Conservation (phyloP, 2,888 invertebrate species). For the Formica aserva region DNA sequence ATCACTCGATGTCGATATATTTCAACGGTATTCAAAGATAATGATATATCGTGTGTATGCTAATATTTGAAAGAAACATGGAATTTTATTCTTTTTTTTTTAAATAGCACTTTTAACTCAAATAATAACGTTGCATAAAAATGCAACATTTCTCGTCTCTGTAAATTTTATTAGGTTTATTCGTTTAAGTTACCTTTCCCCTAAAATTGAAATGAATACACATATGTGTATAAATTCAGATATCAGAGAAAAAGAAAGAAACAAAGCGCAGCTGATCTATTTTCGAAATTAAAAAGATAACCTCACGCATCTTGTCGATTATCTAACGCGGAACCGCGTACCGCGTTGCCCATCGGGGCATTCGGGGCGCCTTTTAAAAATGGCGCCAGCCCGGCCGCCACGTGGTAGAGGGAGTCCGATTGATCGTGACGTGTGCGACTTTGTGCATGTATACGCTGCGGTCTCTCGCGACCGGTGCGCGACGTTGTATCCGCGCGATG, state of each 20-base stretch:
- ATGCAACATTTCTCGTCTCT: too few species aligned
- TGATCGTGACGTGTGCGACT: background rate
- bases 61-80: background rate
- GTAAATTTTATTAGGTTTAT: background rate
- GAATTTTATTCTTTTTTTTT: background rate
- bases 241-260: background rate
- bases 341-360: too few species aligned
- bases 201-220: background rate
- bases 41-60: too few species aligned
- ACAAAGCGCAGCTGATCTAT: background rate
- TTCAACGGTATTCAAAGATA: background rate
- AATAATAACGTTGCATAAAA: too few species aligned
- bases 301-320: background rate
- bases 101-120: background rate
- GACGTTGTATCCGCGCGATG: conserved; percentile 71
- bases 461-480: conserved; percentile 55
- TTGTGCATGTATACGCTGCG: conserved; percentile 55
- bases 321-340: background rate
- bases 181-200: background rate
- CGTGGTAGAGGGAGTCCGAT: background rate
- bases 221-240: background rate
- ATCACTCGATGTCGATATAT: background rate
- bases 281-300: background rate
- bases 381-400: conserved; percentile 11
- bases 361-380: conserved; percentile 1